Conservation (phyloP, 2,113 vertebrate species). For the Malurus elegans region DNA sequence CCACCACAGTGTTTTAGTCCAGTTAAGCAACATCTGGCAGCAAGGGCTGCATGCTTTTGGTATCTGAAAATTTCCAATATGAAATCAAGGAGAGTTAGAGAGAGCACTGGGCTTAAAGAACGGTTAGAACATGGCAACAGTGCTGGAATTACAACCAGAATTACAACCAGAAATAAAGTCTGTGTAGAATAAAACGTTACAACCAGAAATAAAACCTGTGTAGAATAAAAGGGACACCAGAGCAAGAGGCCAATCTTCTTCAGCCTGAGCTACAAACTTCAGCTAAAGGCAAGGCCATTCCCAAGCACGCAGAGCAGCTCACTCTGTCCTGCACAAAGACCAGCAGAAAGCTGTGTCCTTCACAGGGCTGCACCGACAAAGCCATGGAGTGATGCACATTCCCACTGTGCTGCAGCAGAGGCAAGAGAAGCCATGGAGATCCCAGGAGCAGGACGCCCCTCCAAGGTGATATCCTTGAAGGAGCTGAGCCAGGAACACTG, state of each 20-base stretch:
- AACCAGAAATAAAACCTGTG: not conserved
- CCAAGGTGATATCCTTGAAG: accelerated
- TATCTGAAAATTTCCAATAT: not conserved
- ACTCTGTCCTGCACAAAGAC: not conserved
- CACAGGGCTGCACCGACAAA: not conserved
- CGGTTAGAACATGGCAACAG: not conserved
- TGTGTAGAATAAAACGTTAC: not conserved
- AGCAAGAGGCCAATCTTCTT: not conserved
- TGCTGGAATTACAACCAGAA: not conserved
- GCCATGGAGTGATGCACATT: not conserved
- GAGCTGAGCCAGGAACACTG: not conserved
- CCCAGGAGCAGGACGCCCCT: not conserved
- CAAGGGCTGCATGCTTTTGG: not conserved
- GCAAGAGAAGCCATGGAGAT: not conserved
- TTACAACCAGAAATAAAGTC: not conserved
- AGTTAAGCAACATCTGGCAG: not conserved
- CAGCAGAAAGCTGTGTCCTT: not conserved
- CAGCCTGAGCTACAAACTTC: not conserved
- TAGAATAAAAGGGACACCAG: not conserved
- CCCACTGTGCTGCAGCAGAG: not conserved
- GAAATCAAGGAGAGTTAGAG: not conserved
- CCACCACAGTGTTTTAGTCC: not conserved
- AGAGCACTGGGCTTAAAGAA: not conserved
- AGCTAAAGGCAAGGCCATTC: not conserved
- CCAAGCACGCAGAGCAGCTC: not conserved